phyloP scores from a whole-genome alignment of 1,140 invertebrate genomes.

The Brachionus calyciflorus region DNA sequence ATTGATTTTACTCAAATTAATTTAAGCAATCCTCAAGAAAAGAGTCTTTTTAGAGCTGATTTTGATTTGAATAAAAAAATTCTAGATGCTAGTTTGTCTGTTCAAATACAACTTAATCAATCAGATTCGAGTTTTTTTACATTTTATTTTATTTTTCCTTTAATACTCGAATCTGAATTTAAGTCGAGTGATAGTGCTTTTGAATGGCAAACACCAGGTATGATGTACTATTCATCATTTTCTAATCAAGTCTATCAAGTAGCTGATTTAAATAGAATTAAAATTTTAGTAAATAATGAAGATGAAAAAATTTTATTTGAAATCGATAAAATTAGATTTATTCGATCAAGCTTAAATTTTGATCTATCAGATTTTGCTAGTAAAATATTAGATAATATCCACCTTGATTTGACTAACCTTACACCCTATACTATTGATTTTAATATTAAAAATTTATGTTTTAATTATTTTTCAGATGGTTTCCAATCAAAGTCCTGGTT shows the following conservation, averaged over 20 bases:
- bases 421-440: not conserved
- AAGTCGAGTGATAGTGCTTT: not conserved
- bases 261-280: not conserved
- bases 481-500: constrained; percentile 3
- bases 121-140: not conserved
- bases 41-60: not conserved
- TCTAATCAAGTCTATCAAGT: not conserved
- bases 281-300: not conserved
- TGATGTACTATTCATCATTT: not conserved
- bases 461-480: not conserved
- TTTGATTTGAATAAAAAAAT: not conserved
- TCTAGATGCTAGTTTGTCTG: not conserved
- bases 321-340: not conserved
- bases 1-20: not conserved
- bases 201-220: not conserved
- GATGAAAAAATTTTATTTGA: not conserved
- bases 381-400: not conserved
- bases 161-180: not conserved
- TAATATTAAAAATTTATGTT: not conserved
- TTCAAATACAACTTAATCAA: not conserved
- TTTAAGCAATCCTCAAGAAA: not conserved
- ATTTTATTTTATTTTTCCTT: not conserved
- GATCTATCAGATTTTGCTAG: not conserved
- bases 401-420: not conserved
- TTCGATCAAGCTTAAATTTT: not conserved